These are phyloP conservation scores for Pterocles burchelli DNA, from an alignment of 2,113 vertebrate species.

Conservation along the genomic window DNA sequence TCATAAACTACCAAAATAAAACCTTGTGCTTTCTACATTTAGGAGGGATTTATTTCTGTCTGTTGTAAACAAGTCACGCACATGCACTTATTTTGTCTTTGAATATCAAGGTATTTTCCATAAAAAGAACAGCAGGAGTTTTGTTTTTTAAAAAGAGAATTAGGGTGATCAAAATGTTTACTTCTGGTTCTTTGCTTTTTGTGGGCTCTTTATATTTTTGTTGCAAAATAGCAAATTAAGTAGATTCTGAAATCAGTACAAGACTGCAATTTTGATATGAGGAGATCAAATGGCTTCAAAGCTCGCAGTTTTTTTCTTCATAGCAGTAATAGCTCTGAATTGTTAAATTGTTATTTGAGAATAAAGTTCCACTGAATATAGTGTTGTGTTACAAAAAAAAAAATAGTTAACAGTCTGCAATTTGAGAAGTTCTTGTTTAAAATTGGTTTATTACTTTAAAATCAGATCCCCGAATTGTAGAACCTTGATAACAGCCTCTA, in stretches of 20 bases:
- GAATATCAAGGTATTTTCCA: conserved; percentile 1
- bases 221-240: neutral
- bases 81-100: neutral
- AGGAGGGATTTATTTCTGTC: neutral
- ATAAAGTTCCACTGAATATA: neutral
- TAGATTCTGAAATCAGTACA: neutral
- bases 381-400: neutral
- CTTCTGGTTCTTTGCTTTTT: neutral
- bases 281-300: conserved; percentile 16
- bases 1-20: neutral
- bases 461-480: neutral
- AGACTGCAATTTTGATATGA: neutral
- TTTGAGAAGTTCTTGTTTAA: neutral
- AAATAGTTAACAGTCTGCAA: neutral
- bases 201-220: neutral
- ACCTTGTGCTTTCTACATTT: neutral
- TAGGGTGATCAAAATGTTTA: conserved; percentile 35
- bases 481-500: neutral
- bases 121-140: neutral
- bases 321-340: neutral
- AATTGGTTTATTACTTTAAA: neutral
- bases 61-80: neutral
- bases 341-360: neutral
- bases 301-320: neutral
- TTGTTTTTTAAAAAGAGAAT: neutral